These are phyloP conservation scores for Lepus oiostolus DNA, from an alignment of 2,797 vertebrate species.

Conservation along the genomic window DNA sequence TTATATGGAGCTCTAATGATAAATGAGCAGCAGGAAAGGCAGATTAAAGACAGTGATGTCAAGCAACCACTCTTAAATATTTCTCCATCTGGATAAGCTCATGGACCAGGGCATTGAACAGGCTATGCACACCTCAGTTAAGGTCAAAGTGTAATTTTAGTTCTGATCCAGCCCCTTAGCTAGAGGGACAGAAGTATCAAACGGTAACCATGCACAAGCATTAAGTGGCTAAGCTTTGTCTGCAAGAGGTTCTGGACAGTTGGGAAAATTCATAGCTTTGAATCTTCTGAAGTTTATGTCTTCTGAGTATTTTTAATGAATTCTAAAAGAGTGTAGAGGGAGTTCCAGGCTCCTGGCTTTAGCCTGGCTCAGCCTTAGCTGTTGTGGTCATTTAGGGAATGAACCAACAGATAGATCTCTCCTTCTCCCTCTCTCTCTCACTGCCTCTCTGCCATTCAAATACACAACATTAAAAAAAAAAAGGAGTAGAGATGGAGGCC, in stretches of 20 bases:
- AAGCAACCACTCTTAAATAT: neutral
- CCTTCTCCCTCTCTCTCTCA: too few species aligned
- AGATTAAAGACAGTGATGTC: neutral
- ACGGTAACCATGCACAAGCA: neutral
- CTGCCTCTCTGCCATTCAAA: too few species aligned
- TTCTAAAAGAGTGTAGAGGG: conserved; percentile 21
- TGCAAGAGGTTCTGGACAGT: neutral
- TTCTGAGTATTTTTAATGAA: conserved; percentile 60
- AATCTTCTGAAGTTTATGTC: conserved; percentile 35
- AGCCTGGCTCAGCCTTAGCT: too few species aligned
- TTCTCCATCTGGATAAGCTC: neutral
- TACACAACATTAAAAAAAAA: neutral
- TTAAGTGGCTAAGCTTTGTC: conserved; percentile 22
- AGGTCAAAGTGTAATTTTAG: conserved; percentile 25
- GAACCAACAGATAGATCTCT: too few species aligned
- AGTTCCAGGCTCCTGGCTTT: too few species aligned
- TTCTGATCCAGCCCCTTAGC: neutral
- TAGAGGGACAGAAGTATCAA: neutral
- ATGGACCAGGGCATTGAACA: neutral
- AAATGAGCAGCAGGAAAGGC: neutral
- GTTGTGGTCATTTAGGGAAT: too few species aligned
- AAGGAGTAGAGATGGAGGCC: neutral
- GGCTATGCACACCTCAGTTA: neutral
- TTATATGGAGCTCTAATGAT: neutral
- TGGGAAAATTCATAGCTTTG: neutral